Conservation (phyloP, 2,888 invertebrate genomes). For the Mechanitis messenoides region DNA sequence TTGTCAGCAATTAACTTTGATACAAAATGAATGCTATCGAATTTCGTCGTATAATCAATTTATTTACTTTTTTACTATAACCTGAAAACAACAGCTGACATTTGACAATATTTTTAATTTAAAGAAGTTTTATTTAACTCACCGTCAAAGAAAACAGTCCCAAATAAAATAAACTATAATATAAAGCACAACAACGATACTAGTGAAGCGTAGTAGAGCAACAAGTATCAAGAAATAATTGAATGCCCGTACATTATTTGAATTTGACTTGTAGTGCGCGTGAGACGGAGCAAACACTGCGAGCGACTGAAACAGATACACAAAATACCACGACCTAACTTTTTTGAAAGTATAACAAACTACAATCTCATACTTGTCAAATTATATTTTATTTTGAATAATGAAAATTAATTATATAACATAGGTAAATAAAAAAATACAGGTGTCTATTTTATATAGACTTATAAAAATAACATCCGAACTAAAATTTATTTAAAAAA, state of each 20-base stretch:
- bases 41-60: conserved; percentile 18
- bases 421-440: no score
- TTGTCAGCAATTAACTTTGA: conserved; percentile 9
- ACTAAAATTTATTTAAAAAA: no score
- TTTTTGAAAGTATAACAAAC: conserved; percentile 31
- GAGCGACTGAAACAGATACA: conserved; percentile 40
- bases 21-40: conserved; percentile 9
- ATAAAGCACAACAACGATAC: conserved; percentile 23
- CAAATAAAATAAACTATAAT: conserved; percentile 18
- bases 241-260: conserved; percentile 44
- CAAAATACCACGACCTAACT: conserved; percentile 16
- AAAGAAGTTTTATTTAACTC: conserved; percentile 20
- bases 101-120: conserved; percentile 4
- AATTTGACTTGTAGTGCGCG: conserved; percentile 51
- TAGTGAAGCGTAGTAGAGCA: conserved; percentile 36
- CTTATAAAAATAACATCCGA: no score
- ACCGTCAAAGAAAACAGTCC: conserved; percentile 26
- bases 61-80: conserved; percentile 27
- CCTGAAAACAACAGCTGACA: conserved; percentile 29
- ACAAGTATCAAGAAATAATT: conserved; percentile 49
- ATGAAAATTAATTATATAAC: no score
- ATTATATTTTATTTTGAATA: no score
- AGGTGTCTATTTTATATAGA: no score
- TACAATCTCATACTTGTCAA: neutral
- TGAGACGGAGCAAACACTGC: conserved; percentile 42